phyloP scores from a whole-genome alignment of 2,888 invertebrate species.

The Lycophotia porphyrea region DNA sequence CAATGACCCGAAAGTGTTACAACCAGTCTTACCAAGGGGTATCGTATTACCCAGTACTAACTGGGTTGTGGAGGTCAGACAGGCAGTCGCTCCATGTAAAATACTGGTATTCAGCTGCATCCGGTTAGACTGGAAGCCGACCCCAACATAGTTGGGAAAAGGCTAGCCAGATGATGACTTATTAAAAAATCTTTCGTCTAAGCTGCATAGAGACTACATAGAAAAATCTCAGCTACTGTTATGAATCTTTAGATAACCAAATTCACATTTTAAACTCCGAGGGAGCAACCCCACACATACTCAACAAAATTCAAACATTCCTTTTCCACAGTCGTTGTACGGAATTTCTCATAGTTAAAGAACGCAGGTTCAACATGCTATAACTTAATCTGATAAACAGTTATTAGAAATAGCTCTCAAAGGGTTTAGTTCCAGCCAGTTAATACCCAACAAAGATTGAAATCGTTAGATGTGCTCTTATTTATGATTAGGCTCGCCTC shows the following conservation, averaged over 20 bases:
- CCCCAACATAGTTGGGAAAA: no score
- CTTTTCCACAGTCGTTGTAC: no score
- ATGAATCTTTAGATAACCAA: no score
- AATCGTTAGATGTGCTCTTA: neutral
- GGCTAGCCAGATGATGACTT: no score
- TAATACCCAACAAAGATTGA: neutral
- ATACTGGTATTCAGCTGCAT: no score
- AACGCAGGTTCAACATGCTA: slow-evolving; percentile 9
- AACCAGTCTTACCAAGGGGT: no score
- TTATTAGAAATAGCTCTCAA: slow-evolving; percentile 8
- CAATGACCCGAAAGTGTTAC: no score
- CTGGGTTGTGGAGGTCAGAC: no score
- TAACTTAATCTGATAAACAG: slow-evolving; percentile 33
- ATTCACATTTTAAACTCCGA: neutral
- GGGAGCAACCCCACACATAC: neutral
- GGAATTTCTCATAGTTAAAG: slow-evolving; percentile 14
- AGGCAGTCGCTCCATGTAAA: no score
- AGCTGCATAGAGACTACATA: neutral
- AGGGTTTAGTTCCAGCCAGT: slow-evolving; percentile 5
- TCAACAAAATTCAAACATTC: slow-evolving; percentile 4
- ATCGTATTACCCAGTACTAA: no score
- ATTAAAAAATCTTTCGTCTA: neutral
- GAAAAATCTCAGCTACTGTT: neutral
- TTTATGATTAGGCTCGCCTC: no score
- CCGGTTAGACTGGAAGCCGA: no score